Evolutionary conservation across 2,888 invertebrate genomes (phyloP).

Genomic region (Pollenia labialis): DNA sequence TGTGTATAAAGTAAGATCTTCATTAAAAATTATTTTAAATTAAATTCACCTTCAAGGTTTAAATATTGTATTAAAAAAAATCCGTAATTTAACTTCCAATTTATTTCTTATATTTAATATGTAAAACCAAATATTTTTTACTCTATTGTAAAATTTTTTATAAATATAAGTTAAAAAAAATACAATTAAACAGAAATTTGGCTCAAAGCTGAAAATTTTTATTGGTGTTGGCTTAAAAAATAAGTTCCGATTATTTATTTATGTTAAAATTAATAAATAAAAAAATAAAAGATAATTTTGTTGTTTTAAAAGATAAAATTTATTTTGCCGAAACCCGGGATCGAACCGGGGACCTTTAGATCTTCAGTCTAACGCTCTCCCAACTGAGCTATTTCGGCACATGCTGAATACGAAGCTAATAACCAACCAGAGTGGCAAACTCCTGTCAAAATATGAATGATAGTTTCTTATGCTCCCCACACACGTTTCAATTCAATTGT

Average conservation of each 20-base stretch:
- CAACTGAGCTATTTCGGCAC: slow-evolving; percentile 92
- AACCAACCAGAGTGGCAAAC: neutral
- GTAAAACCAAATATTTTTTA: slow-evolving; percentile 8
- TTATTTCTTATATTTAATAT: too few relatives aligned
- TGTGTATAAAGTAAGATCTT: too few relatives aligned
- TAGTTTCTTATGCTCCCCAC: too few relatives aligned
- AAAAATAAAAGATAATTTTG: neutral
- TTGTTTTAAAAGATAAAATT: slow-evolving; percentile 76
- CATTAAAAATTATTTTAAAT: neutral
- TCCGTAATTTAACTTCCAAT: too few relatives aligned
- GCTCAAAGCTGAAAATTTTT: slow-evolving; percentile 21
- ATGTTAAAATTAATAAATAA: neutral
- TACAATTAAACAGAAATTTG: neutral
- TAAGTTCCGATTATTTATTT: neutral
- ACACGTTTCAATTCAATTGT: too few relatives aligned
- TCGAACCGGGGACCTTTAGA: slow-evolving; percentile 91
- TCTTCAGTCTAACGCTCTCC: slow-evolving; percentile 92
- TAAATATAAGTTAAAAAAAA: slow-evolving; percentile 9
- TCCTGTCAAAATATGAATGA: neutral
- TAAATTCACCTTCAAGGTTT: neutral
- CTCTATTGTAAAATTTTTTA: neutral
- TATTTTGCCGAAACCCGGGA: slow-evolving; percentile 88
- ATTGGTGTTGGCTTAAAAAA: slow-evolving; percentile 16
- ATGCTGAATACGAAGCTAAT: neutral
- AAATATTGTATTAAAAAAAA: too few relatives aligned